A percentile compares a stretch with the other conserved stretches of the same genome.
These are phyloP conservation scores for Prorops nasuta DNA, from an alignment of 1,140 invertebrate genomes.

Conservation along the genomic window DNA sequence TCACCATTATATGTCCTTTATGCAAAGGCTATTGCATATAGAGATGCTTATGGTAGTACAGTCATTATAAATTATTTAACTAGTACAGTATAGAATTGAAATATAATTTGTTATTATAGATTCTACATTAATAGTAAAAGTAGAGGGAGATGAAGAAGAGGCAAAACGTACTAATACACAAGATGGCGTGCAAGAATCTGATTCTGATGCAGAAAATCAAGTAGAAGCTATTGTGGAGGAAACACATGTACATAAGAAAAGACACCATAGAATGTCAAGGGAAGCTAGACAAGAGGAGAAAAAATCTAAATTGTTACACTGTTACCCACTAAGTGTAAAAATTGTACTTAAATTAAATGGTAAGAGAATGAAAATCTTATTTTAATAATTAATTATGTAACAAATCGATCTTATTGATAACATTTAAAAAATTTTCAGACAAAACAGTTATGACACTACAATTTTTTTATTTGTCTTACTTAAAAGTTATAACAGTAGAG, in stretches of 20 bases:
- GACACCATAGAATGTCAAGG: constrained; percentile 61
- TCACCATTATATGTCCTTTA: constrained; percentile 85
- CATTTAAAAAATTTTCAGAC: constrained; percentile 37
- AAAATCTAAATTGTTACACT: constrained; percentile 66
- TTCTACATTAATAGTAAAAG: constrained; percentile 57
- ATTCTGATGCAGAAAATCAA: constrained; percentile 63
- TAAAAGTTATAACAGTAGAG: constrained; percentile 67
- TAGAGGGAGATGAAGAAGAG: constrained; percentile 80
- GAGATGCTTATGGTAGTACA: constrained; percentile 69
- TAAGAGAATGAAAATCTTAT: constrained; percentile 24
- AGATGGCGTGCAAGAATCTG: constrained; percentile 63
- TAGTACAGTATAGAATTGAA: constrained; percentile 45
- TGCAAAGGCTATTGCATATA: constrained; percentile 80
- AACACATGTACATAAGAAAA: constrained; percentile 61
- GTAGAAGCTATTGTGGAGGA: constrained; percentile 55
- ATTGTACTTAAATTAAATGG: constrained; percentile 63
- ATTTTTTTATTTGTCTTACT: constrained; percentile 62
- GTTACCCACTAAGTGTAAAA: constrained; percentile 72
- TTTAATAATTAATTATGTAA: constrained; percentile 1
- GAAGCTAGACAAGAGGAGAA: constrained; percentile 66
- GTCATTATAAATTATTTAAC: constrained; percentile 26
- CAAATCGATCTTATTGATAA: background rate
- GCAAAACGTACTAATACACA: constrained; percentile 66
- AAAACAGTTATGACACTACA: constrained; percentile 61
- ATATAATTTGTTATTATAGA: constrained; percentile 48